Percentiles rank a stretch among this genome's conserved stretches.
Conservation (phyloP, 2,888 invertebrate species). For the Netelia melanura region DNA sequence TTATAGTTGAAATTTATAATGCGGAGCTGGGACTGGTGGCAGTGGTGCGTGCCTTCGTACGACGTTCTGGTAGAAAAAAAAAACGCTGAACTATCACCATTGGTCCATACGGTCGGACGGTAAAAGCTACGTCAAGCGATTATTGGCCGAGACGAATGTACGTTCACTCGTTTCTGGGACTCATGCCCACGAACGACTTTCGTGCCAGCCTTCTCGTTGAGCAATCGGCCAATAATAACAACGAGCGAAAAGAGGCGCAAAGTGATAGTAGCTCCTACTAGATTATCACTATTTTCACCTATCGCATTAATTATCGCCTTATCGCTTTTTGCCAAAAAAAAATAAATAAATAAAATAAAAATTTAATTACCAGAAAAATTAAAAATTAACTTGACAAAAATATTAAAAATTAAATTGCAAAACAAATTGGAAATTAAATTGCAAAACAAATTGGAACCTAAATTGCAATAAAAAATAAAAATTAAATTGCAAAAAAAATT, state of each 20-base stretch:
- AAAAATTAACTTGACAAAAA: no score
- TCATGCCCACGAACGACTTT: conserved; percentile 57
- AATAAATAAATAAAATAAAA: background rate
- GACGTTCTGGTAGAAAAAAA: background rate
- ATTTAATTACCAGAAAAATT: background rate
- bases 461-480: no score
- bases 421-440: no score
- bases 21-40: no score
- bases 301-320: background rate
- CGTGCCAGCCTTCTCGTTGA: conserved; percentile 67
- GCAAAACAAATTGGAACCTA: no score
- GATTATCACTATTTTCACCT: no score
- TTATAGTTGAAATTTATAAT: no score
- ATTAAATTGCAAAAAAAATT: no score
- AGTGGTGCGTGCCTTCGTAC: no score
- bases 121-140: conserved; percentile 28
- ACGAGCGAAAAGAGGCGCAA: conserved; percentile 54
- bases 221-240: conserved; percentile 65
- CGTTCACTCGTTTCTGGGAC: conserved; percentile 64
- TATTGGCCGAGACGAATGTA: conserved; percentile 64
- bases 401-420: no score
- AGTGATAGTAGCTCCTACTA: conserved; percentile 42
- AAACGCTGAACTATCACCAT: conserved; percentile 39
- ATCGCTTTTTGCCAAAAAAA: background rate
- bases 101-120: conserved; percentile 35